Evolutionary conservation across 2,113 vertebrate genomes (phyloP).

Genomic region (pig (Sus scrofa)): DNA sequence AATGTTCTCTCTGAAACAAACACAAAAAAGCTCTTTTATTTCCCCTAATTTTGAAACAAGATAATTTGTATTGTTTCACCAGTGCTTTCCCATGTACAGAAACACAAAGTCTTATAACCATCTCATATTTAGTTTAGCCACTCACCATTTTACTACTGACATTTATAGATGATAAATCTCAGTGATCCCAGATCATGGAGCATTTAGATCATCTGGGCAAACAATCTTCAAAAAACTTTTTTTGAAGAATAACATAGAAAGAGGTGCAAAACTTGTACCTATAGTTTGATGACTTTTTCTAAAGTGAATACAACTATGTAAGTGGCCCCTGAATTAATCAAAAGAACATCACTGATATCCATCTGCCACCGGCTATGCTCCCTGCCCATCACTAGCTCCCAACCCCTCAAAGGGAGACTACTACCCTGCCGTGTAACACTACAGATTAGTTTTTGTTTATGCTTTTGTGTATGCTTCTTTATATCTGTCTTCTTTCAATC

Average conservation of each 20-base stretch:
- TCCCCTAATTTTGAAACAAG: background rate
- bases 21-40: background rate
- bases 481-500: background rate
- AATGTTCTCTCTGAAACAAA: background rate
- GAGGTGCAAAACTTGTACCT: background rate
- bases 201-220: background rate
- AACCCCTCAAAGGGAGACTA: background rate
- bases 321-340: background rate
- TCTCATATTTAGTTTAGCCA: background rate
- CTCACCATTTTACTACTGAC: background rate
- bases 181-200: background rate
- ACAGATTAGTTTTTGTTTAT: background rate
- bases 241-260: background rate
- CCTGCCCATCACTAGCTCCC: background rate
- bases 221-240: background rate
- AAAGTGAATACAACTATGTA: background rate
- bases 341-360: background rate
- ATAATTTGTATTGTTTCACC: background rate
- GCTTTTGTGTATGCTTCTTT: background rate
- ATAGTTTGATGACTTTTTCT: background rate
- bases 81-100: background rate
- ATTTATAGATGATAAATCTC: background rate
- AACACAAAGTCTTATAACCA: background rate
- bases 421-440: background rate
- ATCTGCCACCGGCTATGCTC: fast-evolving